Base-by-base conservation (phyloP, 2,888 invertebrate genomes). In the Glaucopsyche alexis region DNA sequence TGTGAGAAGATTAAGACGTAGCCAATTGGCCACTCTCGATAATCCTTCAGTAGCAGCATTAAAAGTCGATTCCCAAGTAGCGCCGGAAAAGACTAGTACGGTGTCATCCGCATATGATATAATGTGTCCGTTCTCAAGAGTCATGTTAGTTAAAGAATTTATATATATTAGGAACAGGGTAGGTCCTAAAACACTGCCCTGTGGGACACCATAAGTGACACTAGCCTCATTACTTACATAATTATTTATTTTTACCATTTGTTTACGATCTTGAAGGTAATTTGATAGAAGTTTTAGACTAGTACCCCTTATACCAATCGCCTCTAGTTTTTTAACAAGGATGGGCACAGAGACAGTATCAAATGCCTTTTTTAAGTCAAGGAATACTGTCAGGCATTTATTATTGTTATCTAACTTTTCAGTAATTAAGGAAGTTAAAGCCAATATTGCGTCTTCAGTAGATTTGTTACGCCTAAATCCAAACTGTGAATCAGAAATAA, bases 401-500 rank as follows among this genome's bases (percentile, higher is more conserved):
- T n/a, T n/a, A n/a, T n/a, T n/a, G n/a, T n/a, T n/a, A n/a, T n/a
- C n/a, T n/a, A n/a, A 16, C 2, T 72, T 11, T 13, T 72, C 47
- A 3, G 69, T 7, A 7, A 74, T 72, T 42, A 50, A 50, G 9
- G 45, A 14, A 11, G 64, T 74, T 19, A 74, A 19, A 1, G 49
- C 40, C 6, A 45, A 45, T 7, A 74, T 16, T 4, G 74, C 74
- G 38, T 74, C 74, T 60, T 74, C 74, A 13, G 72, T 74, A 7
- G 72, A 74, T 64, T 70, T 49, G 38, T 55, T 50, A 0, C 50
- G 70, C 19, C 74, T 49, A 65, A 74, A 74, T 7, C 72, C 74
- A 65, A 49, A 74, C 52, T 74, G 72, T n/a, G 50, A 29, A 7
- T 40, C 42, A n/a, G 72, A 50, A 2, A 72, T 11, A 49, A 72